Evolutionary conservation across 1,140 invertebrate genomes (phyloP), one percentile per base, ranked within the genome.

Genomic region (Ceratosolen solmsi): DNA sequence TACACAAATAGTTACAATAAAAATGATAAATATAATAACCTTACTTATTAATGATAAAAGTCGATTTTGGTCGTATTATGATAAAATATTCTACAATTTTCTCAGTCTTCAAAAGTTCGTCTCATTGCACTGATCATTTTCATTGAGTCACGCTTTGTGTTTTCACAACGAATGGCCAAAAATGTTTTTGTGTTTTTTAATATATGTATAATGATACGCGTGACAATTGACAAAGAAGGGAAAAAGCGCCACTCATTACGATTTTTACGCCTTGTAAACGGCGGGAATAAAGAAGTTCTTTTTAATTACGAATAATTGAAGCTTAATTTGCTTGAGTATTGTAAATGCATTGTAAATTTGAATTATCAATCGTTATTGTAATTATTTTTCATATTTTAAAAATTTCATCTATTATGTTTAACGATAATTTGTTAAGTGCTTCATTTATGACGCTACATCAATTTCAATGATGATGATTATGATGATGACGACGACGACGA

Each of bases 121-220:
- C 27, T 82, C 41, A 76, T 76, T 74, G 60, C 65, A 8, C 33
- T 71, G 20, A 60, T 33, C 51, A 60, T 70, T 82, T 76, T 63
- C 46, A 56, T 71, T 36, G 73, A 82, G 73, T 82, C 73, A 82
- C 63, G 80, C 63, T 82, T 77, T 82, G 30, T 20, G 51, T 81
- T 17, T 33, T 54, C 60, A 15, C 38, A 22, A 22, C 51, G 63
- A 81, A 22, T 82, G 30, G 15, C 65, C n/a, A 75, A 70, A 70
- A 70, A 36, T 58, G 15, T 82, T 76, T 77, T 72, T 49, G 38
- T 76, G 7, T 80, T 41, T 81, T 75, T 54, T 68, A 68, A 68
- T 65, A 33, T 49, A 54, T 78, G 49, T 63, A 74, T 80, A 63
- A 70, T 58, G 38, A 54, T 65, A 49, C 5, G 73, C 79, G 79